Evolutionary conservation across 2,888 invertebrate species (phyloP), one percentile per base, ranked within the genome.

Genomic region (Drosophila prostipennis): DNA sequence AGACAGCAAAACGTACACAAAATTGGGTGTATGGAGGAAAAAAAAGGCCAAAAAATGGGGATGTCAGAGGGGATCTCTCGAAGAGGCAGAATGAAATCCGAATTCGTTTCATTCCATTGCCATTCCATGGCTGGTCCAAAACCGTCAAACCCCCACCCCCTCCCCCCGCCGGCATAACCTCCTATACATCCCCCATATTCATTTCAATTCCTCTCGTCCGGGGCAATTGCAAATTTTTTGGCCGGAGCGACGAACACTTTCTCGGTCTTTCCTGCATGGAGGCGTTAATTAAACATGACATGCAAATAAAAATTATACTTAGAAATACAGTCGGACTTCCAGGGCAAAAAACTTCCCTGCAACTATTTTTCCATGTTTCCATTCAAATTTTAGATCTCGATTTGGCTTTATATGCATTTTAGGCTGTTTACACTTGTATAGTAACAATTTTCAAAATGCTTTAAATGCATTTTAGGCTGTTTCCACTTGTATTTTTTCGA

Each of bases 261-360:
- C 56, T 43, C 63, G 49, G 58, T 46, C 32, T 23, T 59, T 55
- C 70, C 59, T 53, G 74, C 56, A 69, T 72, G 84, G 72, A 77
- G 84, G 80, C 83, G 85, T 87, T 85, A 79, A 85, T 85, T 85
- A 82, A 85, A 84, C 87, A 87, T 87, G 83, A 83, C 79, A 83
- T 80, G 83, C 86, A 83, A 83, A 83, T 83, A 74, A 69, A 80
- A 80, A 63, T 79, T 72, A 78, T 83, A 73, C 82, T 79, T 82
- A 82, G 77, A 77, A 77, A 77, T 65, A 75, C 57, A 58, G 57
- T 39, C 6, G 1, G 11, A 40, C 57, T 19, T 42, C 23, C 11
- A 10, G 13, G 2, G 42, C 11, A 13, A 13, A 19, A 19, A 42
- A 42, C 16, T 7, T 7, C 19, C 19, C 19, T 2, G 19, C 1